These are phyloP conservation scores for Chromoteleia sp. DNA, from an alignment of 2,888 invertebrate species.

Conservation along the genomic window DNA sequence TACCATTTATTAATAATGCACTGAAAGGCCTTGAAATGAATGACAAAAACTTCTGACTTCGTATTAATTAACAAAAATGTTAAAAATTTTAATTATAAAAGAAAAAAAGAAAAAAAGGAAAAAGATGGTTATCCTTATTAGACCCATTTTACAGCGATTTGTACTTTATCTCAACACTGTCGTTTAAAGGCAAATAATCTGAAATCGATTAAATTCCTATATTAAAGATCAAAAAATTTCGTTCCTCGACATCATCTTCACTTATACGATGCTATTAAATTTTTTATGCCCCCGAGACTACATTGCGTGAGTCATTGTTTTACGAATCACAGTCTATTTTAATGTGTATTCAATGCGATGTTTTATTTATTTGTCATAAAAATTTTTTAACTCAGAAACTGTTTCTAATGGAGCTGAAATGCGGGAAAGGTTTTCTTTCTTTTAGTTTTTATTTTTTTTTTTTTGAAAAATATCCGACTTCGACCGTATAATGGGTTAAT, in stretches of 20 bases:
- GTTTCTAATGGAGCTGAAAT: conserved; percentile 29
- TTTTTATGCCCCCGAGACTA: conserved; percentile 42
- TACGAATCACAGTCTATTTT: conserved; percentile 55
- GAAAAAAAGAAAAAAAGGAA: too few relatives aligned
- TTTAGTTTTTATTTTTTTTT: background rate
- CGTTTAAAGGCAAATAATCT: conserved; percentile 26
- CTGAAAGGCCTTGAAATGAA: too few relatives aligned
- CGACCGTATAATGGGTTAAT: conserved; percentile 49
- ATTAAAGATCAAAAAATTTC: conserved; percentile 50
- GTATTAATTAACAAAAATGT: too few relatives aligned
- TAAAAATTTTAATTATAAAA: too few relatives aligned
- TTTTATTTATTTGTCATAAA: conserved; percentile 64
- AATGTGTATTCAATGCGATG: conserved; percentile 59
- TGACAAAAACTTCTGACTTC: too few relatives aligned
- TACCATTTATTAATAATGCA: too few relatives aligned
- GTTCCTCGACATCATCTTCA: conserved; percentile 46
- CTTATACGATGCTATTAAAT: conserved; percentile 64
- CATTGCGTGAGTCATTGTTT: conserved; percentile 58
- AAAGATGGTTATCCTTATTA: too few relatives aligned
- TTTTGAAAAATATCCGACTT: conserved; percentile 32
- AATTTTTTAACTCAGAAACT: conserved; percentile 49
- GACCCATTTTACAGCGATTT: conserved; percentile 15
- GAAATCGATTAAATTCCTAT: conserved; percentile 55
- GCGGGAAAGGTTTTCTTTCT: conserved; percentile 2
- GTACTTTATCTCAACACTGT: conserved; percentile 30